phyloP scores from a whole-genome alignment of 2,888 invertebrate genomes.

The Altica lythri region DNA sequence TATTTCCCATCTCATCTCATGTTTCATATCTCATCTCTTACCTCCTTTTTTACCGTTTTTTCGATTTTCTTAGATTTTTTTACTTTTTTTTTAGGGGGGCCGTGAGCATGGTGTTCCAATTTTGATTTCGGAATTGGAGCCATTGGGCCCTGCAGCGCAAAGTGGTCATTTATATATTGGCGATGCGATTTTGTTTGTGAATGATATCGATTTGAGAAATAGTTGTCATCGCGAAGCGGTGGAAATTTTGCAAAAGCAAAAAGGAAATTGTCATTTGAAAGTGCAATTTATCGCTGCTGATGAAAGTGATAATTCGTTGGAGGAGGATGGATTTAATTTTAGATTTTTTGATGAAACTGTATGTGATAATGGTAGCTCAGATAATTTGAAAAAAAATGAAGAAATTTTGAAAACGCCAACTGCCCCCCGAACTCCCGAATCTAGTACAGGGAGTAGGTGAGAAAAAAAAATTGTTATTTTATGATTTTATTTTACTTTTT shows the following conservation, averaged over 20 bases:
- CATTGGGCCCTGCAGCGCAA: conserved; percentile 77
- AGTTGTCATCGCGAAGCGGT: conserved; percentile 84
- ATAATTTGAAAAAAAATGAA: conserved; percentile 56
- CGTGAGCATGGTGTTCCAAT: conserved; percentile 87
- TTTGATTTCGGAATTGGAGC: conserved; percentile 79
- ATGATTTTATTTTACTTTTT: too few species aligned
- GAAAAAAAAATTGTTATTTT: too few species aligned
- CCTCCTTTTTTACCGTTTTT: background rate
- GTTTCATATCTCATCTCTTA: too few species aligned
- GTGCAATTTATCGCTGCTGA: conserved; percentile 76
- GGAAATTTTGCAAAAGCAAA: conserved; percentile 75
- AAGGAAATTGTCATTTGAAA: conserved; percentile 75
- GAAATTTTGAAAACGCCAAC: conserved; percentile 65
- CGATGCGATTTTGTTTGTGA: conserved; percentile 82
- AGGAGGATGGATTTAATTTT: conserved; percentile 63
- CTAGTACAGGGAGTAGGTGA: conserved; percentile 56
- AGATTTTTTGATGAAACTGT: conserved; percentile 59
- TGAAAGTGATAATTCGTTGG: conserved; percentile 69
- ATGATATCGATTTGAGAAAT: conserved; percentile 76
- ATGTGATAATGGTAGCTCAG: conserved; percentile 51
- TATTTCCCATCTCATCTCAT: too few species aligned
- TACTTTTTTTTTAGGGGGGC: conserved; percentile 67
- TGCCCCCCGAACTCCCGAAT: conserved; percentile 68
- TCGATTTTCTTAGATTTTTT: background rate
- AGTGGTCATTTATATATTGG: conserved; percentile 78